phyloP scores from a whole-genome alignment of 2,888 invertebrate species.

The Melolontha melolontha region DNA sequence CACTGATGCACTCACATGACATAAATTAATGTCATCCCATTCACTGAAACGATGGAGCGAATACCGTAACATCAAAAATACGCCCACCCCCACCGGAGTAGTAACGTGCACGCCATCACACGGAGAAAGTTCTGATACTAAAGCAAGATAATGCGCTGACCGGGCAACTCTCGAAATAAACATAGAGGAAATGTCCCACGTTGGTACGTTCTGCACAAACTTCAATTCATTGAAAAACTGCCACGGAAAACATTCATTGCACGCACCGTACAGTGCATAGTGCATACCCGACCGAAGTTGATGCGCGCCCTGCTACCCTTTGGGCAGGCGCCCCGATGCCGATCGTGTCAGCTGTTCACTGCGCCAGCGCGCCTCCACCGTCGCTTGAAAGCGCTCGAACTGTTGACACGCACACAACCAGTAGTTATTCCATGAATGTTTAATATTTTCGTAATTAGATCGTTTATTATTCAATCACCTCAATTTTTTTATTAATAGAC shows the following conservation, averaged over 20 bases:
- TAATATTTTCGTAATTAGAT: not conserved
- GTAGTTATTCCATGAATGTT: constrained; percentile 23
- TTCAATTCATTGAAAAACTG: constrained; percentile 41
- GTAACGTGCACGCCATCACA: constrained; percentile 32
- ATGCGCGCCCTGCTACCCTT: constrained; percentile 50
- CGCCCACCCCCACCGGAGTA: constrained; percentile 12
- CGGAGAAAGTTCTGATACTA: constrained; percentile 18
- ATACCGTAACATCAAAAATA: constrained; percentile 4
- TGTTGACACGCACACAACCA: constrained; percentile 18
- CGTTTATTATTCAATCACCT: not conserved
- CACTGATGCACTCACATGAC: constrained; percentile 17
- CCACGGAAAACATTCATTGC: constrained; percentile 39
- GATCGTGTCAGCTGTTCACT: constrained; percentile 40
- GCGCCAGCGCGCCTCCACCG: constrained; percentile 46
- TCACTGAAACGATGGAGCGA: constrained; percentile 16
- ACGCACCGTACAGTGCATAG: constrained; percentile 54
- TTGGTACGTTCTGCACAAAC: constrained; percentile 41
- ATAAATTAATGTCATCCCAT: constrained; percentile 23
- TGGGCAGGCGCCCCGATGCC: constrained; percentile 56
- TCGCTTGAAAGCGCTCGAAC: constrained; percentile 20
- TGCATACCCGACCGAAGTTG: constrained; percentile 54
- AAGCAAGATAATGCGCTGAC: constrained; percentile 7
- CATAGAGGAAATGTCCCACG: constrained; percentile 40
- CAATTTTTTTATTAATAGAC: no score
- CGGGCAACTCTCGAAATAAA: constrained; percentile 1